Evolutionary conservation across 37 sponge, comb jelly and placozoan genomes (phyloP).

Genomic region (Chondrilla cf. caribensis): DNA sequence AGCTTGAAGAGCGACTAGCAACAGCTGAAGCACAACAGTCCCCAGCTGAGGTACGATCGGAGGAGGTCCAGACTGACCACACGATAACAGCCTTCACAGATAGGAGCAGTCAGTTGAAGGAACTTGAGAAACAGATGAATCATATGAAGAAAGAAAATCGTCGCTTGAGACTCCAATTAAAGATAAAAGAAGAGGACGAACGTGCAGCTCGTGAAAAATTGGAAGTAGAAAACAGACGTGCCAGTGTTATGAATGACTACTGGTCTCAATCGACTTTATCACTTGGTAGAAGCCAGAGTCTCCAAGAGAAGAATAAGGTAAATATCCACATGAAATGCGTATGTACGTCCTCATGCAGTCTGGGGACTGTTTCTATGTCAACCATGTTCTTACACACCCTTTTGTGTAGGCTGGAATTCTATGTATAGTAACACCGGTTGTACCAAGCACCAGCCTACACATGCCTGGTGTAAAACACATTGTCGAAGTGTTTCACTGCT

Average conservation of each 20-base stretch:
- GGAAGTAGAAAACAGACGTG: background rate
- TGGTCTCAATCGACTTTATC: background rate
- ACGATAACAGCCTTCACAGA: no score
- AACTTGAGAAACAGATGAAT: background rate
- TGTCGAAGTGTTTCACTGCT: no score
- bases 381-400: no score
- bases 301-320: background rate
- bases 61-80: background rate
- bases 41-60: background rate
- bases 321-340: no score
- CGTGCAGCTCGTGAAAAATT: background rate
- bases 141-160: conserved; percentile 5
- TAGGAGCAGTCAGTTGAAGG: background rate
- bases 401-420: no score
- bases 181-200: conserved; percentile 9
- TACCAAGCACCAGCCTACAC: no score
- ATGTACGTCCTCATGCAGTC: no score
- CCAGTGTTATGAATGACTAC: background rate
- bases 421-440: no score
- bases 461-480: no score
- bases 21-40: conserved; percentile 4
- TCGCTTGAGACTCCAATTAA: conserved; percentile 1
- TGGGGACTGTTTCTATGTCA: no score
- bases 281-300: background rate
- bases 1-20: background rate